phyloP scores from a whole-genome alignment of 2,113 vertebrate species.

The Calyptommatus sinebrachiatus region DNA sequence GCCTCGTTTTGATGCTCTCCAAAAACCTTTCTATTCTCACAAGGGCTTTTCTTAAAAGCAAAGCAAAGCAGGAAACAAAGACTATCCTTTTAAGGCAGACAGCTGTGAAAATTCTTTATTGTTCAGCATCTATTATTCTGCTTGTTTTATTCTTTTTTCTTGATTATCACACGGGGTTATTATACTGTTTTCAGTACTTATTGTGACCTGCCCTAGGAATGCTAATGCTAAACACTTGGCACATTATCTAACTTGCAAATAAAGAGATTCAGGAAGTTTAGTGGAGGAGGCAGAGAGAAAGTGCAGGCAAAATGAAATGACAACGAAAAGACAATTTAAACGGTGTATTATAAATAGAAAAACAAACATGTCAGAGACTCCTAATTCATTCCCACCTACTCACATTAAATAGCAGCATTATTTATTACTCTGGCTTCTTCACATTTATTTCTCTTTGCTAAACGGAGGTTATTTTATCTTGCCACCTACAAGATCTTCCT shows the following conservation, averaged over 20 bases:
- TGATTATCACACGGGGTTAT: not conserved
- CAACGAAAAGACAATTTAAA: not conserved
- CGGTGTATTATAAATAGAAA: slow-evolving; percentile 20
- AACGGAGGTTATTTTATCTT: not conserved
- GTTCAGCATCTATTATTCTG: not conserved
- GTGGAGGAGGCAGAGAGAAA: no score
- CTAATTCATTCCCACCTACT: slow-evolving; percentile 17
- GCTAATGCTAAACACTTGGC: not conserved
- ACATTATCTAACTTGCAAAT: not conserved
- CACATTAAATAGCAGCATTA: not conserved
- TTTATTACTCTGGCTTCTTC: not conserved
- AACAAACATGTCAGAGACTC: slow-evolving; percentile 15
- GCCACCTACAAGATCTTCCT: not conserved
- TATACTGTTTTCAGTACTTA: not conserved
- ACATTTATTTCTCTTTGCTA: not conserved
- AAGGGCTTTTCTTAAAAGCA: not conserved
- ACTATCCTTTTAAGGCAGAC: not conserved
- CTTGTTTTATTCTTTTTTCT: not conserved
- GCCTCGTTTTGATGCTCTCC: not conserved
- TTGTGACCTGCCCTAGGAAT: not conserved
- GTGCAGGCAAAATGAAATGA: not conserved
- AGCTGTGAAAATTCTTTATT: not conserved
- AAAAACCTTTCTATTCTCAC: not conserved
- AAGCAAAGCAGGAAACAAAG: no score
- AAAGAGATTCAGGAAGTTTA: not conserved